phyloP scores from a whole-genome alignment of 2,888 invertebrate genomes.

The Tipula lateralis region DNA sequence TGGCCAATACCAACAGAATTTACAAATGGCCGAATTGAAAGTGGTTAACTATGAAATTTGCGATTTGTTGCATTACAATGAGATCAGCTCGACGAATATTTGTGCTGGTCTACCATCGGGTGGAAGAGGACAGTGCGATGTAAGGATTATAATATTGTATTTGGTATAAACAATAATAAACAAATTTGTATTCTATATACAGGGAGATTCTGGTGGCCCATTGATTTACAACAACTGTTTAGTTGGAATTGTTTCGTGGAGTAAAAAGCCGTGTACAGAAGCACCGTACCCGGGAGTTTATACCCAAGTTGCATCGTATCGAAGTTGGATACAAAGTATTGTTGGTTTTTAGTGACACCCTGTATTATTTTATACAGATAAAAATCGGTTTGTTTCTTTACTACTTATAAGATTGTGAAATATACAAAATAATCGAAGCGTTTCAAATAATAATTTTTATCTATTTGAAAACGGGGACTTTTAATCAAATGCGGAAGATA shows the following conservation, averaged over 20 bases:
- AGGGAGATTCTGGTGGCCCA: conserved; percentile 50
- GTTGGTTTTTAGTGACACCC: neutral
- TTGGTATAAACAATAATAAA: neutral
- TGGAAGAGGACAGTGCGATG: conserved; percentile 50
- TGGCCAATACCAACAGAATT: conserved; percentile 41
- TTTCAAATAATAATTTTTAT: neutral
- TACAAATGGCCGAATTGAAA: conserved; percentile 47
- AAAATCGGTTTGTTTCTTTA: neutral
- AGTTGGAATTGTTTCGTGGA: conserved; percentile 51
- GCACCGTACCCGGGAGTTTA: conserved; percentile 50
- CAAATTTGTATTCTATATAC: conserved; percentile 27
- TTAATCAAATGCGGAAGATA: too few species aligned
- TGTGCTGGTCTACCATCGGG: conserved; percentile 50
- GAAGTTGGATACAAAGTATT: conserved; percentile 39
- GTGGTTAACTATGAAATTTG: conserved; percentile 47
- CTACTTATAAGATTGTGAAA: neutral
- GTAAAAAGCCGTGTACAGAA: conserved; percentile 48
- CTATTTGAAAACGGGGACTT: neutral
- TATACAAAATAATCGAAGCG: neutral
- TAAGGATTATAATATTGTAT: conserved; percentile 36
- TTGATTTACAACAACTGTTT: conserved; percentile 44
- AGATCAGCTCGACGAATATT: conserved; percentile 44
- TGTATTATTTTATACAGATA: neutral
- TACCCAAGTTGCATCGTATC: conserved; percentile 45
- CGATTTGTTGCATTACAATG: conserved; percentile 40